Percentiles rank a stretch among this genome's conserved stretches.
phyloP scores from a whole-genome alignment of 2,888 invertebrate genomes.

The Lochmaea crataegi region DNA sequence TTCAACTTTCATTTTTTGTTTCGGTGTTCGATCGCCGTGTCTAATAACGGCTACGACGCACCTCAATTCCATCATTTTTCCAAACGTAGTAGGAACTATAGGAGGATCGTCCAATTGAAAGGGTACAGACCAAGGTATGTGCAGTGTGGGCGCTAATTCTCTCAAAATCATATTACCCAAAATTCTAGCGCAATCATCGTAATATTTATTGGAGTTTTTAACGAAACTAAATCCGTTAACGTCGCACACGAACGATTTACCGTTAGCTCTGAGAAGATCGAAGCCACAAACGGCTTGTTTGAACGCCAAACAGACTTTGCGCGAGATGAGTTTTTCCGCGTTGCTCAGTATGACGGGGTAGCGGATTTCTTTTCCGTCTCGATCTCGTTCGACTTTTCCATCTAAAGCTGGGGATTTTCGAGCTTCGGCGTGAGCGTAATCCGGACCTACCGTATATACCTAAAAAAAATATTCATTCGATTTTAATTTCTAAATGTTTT shows the following conservation, averaged over 20 bases:
- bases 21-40: slow-evolving; percentile 98
- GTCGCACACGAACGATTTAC: slow-evolving; percentile 99
- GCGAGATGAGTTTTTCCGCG: slow-evolving; percentile 96
- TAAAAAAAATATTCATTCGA: slow-evolving; percentile 62
- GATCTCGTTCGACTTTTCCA: slow-evolving; percentile 98
- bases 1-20: slow-evolving; percentile 99
- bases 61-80: slow-evolving; percentile 93
- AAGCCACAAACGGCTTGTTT: slow-evolving; percentile 99
- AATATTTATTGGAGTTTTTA: slow-evolving; percentile 99
- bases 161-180: slow-evolving; percentile 97
- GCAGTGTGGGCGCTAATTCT: slow-evolving; percentile 93
- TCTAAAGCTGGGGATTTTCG: slow-evolving; percentile 98
- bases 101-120: slow-evolving; percentile 98
- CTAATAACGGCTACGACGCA: slow-evolving; percentile 98
- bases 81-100: slow-evolving; percentile 98
- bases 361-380: slow-evolving; percentile 97
- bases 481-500: not conserved
- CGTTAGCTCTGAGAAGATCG: slow-evolving; percentile 96
- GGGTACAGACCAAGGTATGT: slow-evolving; percentile 97
- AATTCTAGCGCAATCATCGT: slow-evolving; percentile 98
- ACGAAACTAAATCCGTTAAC: slow-evolving; percentile 99
- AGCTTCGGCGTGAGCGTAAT: slow-evolving; percentile 99
- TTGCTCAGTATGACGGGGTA: slow-evolving; percentile 98
- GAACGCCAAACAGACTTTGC: slow-evolving; percentile 96
- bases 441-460: slow-evolving; percentile 99